A percentile compares a stretch with the other conserved stretches of the same genome.
These are phyloP conservation scores for Pyrocephalus nanus DNA, from an alignment of 2,797 vertebrate species.

Conservation along the genomic window DNA sequence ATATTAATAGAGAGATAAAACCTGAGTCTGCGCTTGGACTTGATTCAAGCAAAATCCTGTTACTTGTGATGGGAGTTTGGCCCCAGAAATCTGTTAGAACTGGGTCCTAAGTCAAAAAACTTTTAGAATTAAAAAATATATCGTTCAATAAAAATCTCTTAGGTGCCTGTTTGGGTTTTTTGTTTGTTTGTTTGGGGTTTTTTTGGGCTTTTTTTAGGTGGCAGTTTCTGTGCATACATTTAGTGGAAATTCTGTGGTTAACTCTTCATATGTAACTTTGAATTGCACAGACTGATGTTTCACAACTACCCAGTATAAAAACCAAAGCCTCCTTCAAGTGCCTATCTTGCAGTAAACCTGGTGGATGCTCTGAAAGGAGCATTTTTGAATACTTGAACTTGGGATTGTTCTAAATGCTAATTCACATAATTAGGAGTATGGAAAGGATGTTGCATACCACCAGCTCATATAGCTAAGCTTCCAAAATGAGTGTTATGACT, in stretches of 20 bases:
- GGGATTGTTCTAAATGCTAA: slow-evolving; percentile 67
- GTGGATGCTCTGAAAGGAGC: slow-evolving; percentile 68
- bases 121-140: not conserved
- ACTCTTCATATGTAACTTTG: not conserved
- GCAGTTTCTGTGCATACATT: slow-evolving; percentile 12
- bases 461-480: slow-evolving; percentile 48
- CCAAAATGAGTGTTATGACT: slow-evolving; percentile 65
- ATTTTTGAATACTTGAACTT: slow-evolving; percentile 72
- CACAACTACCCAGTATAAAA: slow-evolving; percentile 24
- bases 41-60: not conserved
- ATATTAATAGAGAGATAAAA: not conserved
- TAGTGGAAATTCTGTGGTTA: not conserved
- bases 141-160: not conserved
- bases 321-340: slow-evolving; percentile 67
- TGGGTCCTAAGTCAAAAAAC: not conserved
- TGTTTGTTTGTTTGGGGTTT: no score
- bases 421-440: slow-evolving; percentile 50
- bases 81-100: not conserved
- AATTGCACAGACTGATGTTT: slow-evolving; percentile 38
- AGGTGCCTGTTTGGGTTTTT: no score
- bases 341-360: slow-evolving; percentile 70
- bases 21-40: not conserved
- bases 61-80: not conserved
- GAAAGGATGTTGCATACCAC: slow-evolving; percentile 54
- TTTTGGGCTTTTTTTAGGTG: not conserved